phyloP scores from a whole-genome alignment of 2,797 vertebrate species.

The Falco naumanni region DNA sequence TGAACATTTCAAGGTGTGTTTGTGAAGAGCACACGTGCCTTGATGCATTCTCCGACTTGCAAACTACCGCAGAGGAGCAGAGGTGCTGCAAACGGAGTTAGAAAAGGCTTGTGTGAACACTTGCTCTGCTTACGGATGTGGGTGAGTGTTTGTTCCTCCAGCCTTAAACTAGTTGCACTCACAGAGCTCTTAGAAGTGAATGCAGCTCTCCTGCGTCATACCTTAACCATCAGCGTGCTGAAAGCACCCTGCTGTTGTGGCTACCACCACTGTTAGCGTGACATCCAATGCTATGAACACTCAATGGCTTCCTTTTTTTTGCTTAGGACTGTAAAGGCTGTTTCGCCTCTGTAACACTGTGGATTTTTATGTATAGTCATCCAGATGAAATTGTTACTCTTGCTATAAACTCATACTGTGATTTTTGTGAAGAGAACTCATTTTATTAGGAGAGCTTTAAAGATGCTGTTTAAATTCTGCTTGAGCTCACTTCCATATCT shows the following conservation, averaged over 20 bases:
- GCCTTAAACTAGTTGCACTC: background rate
- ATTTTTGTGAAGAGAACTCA: background rate
- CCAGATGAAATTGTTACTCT: background rate
- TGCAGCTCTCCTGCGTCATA: background rate
- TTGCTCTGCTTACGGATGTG: background rate
- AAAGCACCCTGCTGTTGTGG: background rate
- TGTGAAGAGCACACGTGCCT: background rate
- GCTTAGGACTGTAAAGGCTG: background rate
- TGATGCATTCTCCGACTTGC: background rate
- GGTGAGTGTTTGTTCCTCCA: background rate
- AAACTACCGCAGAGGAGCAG: background rate
- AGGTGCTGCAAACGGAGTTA: background rate
- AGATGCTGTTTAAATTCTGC: background rate
- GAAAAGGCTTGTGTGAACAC: background rate
- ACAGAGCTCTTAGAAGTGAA: background rate
- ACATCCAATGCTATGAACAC: fast-evolving
- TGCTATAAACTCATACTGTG: background rate
- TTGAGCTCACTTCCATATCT: background rate
- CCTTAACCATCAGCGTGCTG: background rate
- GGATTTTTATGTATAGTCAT: background rate
- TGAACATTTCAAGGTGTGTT: background rate
- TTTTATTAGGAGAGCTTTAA: background rate
- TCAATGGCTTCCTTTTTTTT: background rate
- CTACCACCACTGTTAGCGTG: background rate
- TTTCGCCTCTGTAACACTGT: background rate